Base-by-base conservation (phyloP, 2,113 vertebrate genomes). In the Triplophysa tibetana region DNA sequence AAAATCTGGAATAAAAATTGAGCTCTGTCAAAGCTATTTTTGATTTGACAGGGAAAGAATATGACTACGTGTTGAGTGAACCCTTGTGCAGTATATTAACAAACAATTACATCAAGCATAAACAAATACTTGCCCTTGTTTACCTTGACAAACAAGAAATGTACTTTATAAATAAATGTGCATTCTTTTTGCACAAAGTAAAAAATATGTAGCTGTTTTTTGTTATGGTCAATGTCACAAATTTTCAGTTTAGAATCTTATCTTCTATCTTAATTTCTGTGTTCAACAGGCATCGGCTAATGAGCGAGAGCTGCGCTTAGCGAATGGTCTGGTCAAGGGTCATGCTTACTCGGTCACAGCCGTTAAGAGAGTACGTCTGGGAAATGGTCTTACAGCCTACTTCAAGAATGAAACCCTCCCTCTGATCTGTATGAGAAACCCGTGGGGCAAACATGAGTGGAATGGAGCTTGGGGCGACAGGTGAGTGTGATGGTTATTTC, bases 371-470 rank as follows among this genome's bases (percentile, higher is more conserved):
- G 90, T 96, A 23, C 91, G 89, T 13, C 65, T 98, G 21, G 94
- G 95, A 74, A 92, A 96, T 3, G 93, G 93, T 45, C 90, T 94
- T 16, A 0, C 91, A 2, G 89, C 94, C 19, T 94, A 90, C 81
- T 93, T 95, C 61, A 93, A 92, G 70, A 89, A 93, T 1, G 93
- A 97, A 76, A 97, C 95, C 68, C 85, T 98, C 2, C 93, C 95
- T 60, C 91, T 99, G 92, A 86, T 99, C 85, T 92, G 95, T 77
- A 91, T 99, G 93, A 96, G 97, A 85, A 99, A 99, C 61, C 97
- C 97, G 12, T 94, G 97, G 95, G 97, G 97, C 19, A 94, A 90
- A 65, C 95, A 81, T 0, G 97, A 99, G 83, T 99, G 97, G 97
- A 95, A 88, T 0, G 97, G 96, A 0, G 75, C 96, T 17, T 99